Conservation (phyloP, 2,797 vertebrate species). For the Clamator glandarius region DNA sequence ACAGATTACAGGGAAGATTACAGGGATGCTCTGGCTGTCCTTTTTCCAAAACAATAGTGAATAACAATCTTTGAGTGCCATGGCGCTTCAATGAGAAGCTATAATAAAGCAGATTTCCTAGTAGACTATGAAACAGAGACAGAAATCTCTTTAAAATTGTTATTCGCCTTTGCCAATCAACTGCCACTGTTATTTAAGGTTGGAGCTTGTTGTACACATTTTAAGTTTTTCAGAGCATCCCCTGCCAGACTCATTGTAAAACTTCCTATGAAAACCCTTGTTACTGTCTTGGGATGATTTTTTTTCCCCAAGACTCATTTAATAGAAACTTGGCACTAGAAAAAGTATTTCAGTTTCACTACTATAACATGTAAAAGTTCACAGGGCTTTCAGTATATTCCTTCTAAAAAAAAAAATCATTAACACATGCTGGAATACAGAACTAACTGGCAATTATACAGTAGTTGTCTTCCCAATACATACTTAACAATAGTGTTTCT, state of each 20-base stretch:
- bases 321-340: slow-evolving; percentile 80
- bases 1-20: neutral
- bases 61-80: neutral
- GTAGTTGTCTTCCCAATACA: slow-evolving; percentile 71
- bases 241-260: slow-evolving; percentile 72
- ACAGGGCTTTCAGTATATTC: slow-evolving; percentile 64
- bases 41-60: neutral
- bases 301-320: slow-evolving; percentile 67
- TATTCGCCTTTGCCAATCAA: slow-evolving; percentile 42
- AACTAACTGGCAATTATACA: slow-evolving; percentile 72
- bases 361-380: slow-evolving; percentile 75
- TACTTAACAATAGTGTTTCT: slow-evolving; percentile 65
- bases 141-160: slow-evolving; percentile 55
- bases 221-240: slow-evolving; percentile 69
- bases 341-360: slow-evolving; percentile 77
- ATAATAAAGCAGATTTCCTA: slow-evolving; percentile 31
- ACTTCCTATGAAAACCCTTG: slow-evolving; percentile 72
- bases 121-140: slow-evolving; percentile 30
- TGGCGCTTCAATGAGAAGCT: neutral
- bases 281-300: slow-evolving; percentile 64
- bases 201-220: slow-evolving; percentile 56
- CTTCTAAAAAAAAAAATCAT: slow-evolving; percentile 70
- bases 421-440: slow-evolving; percentile 72
- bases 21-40: neutral
- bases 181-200: slow-evolving; percentile 27